Percentiles rank a stretch among this genome's conserved stretches.
Conservation (phyloP, 2,113 vertebrate species). For the Conger conger region DNA sequence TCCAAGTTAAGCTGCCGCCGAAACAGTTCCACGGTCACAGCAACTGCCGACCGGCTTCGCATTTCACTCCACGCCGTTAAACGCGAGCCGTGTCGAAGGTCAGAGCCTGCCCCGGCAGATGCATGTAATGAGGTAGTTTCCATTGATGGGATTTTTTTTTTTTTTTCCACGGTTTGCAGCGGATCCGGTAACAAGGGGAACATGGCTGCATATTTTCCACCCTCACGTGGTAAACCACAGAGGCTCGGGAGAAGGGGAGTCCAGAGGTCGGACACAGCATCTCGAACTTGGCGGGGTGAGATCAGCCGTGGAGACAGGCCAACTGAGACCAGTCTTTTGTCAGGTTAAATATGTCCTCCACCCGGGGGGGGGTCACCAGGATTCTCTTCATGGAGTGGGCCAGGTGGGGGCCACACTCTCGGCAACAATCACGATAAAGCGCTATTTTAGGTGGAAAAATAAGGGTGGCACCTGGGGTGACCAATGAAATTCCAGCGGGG, state of each 20-base stretch:
- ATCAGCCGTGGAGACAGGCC: not conserved
- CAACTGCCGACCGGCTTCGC: not conserved
- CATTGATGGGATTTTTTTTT: not conserved
- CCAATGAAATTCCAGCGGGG: no score
- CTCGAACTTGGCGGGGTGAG: not conserved
- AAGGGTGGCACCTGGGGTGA: no score
- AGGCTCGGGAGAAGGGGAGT: not conserved
- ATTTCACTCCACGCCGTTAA: not conserved
- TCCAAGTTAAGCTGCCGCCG: slow-evolving; percentile 26
- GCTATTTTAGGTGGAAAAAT: no score
- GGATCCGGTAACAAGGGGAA: slow-evolving; percentile 1
- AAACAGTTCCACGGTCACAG: slow-evolving; percentile 16
- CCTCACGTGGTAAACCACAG: not conserved
- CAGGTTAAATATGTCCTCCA: not conserved
- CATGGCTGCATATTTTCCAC: not conserved
- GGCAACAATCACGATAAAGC: no score
- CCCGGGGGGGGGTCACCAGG: no score
- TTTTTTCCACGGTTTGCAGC: not conserved
- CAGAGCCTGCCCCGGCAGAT: not conserved
- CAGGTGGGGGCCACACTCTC: no score
- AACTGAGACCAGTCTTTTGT: not conserved
- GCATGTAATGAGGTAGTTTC: not conserved
- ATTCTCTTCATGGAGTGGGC: no score
- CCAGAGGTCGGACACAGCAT: not conserved
- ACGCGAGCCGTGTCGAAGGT: not conserved